A percentile compares a stretch with the other conserved stretches of the same genome.
Conservation (phyloP, 2,888 invertebrate species). For the Acrobasis repandana region DNA sequence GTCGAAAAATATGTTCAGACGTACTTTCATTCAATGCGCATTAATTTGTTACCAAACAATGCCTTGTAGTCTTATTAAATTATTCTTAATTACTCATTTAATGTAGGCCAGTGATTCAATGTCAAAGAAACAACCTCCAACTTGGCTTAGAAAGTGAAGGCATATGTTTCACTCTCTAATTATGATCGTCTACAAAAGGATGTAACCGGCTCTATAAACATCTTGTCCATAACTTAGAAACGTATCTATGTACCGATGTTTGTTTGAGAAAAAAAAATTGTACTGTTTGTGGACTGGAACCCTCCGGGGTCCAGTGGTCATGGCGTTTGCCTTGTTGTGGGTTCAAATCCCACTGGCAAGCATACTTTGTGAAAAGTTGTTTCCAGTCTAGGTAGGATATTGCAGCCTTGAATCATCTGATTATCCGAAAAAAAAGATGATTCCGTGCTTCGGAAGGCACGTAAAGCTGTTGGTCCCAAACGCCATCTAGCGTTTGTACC, state of each 20-base stretch:
- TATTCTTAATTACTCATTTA: conserved; percentile 16
- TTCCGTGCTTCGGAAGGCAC: too few relatives aligned
- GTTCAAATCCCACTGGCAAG: too few relatives aligned
- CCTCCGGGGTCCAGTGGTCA: too few relatives aligned
- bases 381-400: too few relatives aligned
- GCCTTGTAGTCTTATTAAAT: conserved; percentile 17
- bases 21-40: conserved; percentile 8
- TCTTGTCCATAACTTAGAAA: neutral
- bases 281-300: neutral
- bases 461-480: too few relatives aligned
- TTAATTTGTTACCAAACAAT: conserved; percentile 17
- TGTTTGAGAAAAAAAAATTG: neutral
- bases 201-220: conserved; percentile 32
- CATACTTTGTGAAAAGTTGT: too few relatives aligned
- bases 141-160: conserved; percentile 14
- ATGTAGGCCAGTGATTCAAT: conserved; percentile 19
- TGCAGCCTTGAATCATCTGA: too few relatives aligned
- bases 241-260: neutral
- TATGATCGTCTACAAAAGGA: conserved; percentile 15
- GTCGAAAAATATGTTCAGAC: neutral
- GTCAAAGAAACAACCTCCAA: conserved; percentile 18
- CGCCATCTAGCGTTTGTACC: too few relatives aligned
- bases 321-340: too few relatives aligned
- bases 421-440: too few relatives aligned
- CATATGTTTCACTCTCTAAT: conserved; percentile 10